Conservation (phyloP, 1,140 invertebrate species). For the Achatina immaculata region DNA sequence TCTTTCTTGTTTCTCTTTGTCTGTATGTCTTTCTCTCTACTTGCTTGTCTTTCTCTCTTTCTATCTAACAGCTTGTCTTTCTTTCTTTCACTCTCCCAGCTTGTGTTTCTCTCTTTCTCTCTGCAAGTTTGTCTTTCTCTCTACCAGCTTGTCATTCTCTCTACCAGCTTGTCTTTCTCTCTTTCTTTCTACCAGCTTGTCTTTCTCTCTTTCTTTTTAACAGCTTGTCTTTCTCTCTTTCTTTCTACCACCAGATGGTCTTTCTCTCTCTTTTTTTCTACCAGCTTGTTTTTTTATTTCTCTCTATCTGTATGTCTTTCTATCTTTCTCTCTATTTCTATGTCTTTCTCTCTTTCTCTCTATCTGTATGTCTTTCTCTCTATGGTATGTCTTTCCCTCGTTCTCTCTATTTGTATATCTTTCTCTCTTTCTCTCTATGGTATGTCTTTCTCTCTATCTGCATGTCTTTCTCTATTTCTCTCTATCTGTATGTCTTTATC, state of each 20-base stretch:
- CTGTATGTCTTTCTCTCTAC: no score
- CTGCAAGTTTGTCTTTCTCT: not conserved
- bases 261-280: no score
- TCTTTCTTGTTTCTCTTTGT: no score
- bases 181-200: not conserved
- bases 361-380: not conserved
- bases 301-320: no score
- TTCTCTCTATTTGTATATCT: not conserved
- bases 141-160: no score
- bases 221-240: no score
- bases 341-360: slow-evolving; percentile 15
- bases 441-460: slow-evolving; percentile 9
- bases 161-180: not conserved
- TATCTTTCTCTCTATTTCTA: not conserved
- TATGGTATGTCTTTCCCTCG: not conserved
- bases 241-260: no score
- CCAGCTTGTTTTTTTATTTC: no score
- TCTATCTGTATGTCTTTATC: not conserved
- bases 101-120: slow-evolving; percentile 1
- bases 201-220: no score
- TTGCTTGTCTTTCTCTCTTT: no score
- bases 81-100: not conserved
- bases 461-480: not conserved
- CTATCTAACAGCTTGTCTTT: not conserved
- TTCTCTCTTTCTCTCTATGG: no score